Evolutionary conservation across 23 tunicate species (phyloP).

Genomic region (Diplosoma virens): DNA sequence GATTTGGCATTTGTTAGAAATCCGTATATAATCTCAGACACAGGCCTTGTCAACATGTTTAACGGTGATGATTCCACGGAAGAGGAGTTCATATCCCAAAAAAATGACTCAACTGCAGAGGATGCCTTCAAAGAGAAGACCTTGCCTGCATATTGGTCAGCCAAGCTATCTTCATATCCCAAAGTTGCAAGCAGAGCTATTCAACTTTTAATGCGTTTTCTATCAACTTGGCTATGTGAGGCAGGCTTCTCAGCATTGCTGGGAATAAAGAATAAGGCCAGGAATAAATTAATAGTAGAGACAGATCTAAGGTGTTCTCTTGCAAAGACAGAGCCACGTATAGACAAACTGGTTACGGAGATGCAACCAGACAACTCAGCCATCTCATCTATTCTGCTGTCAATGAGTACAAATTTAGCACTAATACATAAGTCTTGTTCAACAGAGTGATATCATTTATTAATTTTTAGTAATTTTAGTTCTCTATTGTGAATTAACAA

Average conservation of each 20-base stretch:
- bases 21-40: slow-evolving; percentile 17
- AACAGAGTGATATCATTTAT: no score
- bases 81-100: slow-evolving; percentile 33
- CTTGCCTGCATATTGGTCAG: slow-evolving; percentile 23
- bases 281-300: slow-evolving; percentile 41
- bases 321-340: background rate
- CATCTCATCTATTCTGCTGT: background rate
- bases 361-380: background rate
- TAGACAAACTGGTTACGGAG: background rate
- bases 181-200: slow-evolving; percentile 32
- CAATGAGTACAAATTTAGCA: no score
- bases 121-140: slow-evolving; percentile 35
- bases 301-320: slow-evolving; percentile 33
- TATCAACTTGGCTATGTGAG: slow-evolving; percentile 35
- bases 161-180: slow-evolving; percentile 3
- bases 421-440: no score
- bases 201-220: slow-evolving; percentile 32
- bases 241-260: slow-evolving; percentile 33
- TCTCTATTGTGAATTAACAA: background rate
- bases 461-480: background rate
- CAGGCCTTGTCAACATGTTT: slow-evolving; percentile 30
- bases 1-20: slow-evolving; percentile 35
- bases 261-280: slow-evolving; percentile 43
- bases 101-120: slow-evolving; percentile 11
- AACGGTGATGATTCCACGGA: slow-evolving; percentile 14